Conservation (phyloP, 2,797 vertebrate genomes). For the Ataeniobius toweri region DNA sequence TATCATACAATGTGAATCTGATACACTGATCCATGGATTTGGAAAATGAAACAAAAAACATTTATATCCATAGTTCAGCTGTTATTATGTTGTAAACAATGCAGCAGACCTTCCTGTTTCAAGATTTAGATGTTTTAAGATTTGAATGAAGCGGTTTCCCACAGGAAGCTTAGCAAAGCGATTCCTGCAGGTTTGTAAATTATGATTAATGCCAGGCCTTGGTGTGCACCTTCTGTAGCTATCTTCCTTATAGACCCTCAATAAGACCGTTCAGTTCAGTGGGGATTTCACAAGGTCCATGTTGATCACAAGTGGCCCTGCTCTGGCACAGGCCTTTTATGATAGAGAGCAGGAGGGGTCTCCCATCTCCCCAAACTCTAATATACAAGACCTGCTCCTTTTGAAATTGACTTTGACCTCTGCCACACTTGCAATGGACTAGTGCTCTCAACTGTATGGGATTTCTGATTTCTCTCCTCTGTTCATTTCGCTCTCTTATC, state of each 20-base stretch:
- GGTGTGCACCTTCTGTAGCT: slow-evolving; percentile 54
- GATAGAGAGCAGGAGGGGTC: slow-evolving; percentile 78
- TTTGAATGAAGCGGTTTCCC: slow-evolving; percentile 22
- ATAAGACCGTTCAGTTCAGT: slow-evolving; percentile 65
- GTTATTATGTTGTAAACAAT: neutral
- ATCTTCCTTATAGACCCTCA: slow-evolving; percentile 56
- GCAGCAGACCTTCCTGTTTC: neutral
- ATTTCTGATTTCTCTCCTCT: slow-evolving; percentile 70
- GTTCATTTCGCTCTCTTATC: slow-evolving; percentile 70
- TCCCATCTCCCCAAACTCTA: slow-evolving; percentile 76
- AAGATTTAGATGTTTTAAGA: neutral
- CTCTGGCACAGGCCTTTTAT: slow-evolving; percentile 69
- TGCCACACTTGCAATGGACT: slow-evolving; percentile 81
- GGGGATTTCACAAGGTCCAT: slow-evolving; percentile 74
- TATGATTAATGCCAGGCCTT: slow-evolving; percentile 35
- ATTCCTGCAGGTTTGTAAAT: slow-evolving; percentile 51
- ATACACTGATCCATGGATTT: neutral
- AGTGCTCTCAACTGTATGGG: slow-evolving; percentile 76
- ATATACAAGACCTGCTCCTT: slow-evolving; percentile 81
- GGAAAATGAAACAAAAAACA: neutral
- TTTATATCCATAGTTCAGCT: neutral
- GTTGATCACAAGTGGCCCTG: slow-evolving; percentile 80
- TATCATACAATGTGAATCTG: neutral
- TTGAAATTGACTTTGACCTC: slow-evolving; percentile 85
- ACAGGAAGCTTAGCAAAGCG: slow-evolving; percentile 24